Conservation (phyloP, 2,888 invertebrate genomes). For the Hydrotaea diabolus region DNA sequence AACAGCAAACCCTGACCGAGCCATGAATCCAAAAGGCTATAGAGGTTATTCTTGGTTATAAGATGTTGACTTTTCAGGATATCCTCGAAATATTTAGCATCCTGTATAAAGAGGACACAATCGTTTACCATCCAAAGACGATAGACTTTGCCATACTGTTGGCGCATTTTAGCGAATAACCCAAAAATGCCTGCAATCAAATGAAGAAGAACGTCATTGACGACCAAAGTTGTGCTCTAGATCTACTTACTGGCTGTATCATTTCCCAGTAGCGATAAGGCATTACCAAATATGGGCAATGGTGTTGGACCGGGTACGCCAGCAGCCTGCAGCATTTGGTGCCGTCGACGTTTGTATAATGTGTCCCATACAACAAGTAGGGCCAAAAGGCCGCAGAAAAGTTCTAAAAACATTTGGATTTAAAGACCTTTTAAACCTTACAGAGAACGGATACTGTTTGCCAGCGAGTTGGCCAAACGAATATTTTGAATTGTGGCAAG, state of each 20-base stretch:
- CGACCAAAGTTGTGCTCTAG: too few relatives aligned
- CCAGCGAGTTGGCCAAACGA: too few relatives aligned
- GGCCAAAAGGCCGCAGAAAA: background rate
- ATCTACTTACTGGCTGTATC: constrained; percentile 56
- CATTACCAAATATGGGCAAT: constrained; percentile 60
- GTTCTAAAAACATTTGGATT: background rate
- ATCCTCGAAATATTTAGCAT: constrained; percentile 63
- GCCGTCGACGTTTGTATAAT: constrained; percentile 50
- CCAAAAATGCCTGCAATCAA: constrained; percentile 54
- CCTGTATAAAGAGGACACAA: constrained; percentile 41
- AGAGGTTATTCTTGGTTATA: constrained; percentile 55
- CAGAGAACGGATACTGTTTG: too few relatives aligned
- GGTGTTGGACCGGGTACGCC: constrained; percentile 48
- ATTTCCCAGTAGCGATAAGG: constrained; percentile 36
- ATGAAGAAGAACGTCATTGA: background rate
- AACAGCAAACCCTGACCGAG: constrained; percentile 61
- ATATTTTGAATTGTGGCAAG: too few relatives aligned
- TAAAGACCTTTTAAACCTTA: too few relatives aligned
- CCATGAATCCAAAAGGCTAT: constrained; percentile 56
- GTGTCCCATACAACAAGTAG: constrained; percentile 47
- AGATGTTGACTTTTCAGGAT: constrained; percentile 55
- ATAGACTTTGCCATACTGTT: constrained; percentile 55
- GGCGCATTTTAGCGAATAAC: constrained; percentile 26
- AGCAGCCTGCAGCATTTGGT: constrained; percentile 34
- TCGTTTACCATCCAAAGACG: constrained; percentile 61